Percentiles rank a stretch among this genome's conserved stretches.
Conservation (phyloP, 2,888 invertebrate species). For the Stramonita haemastoma region DNA sequence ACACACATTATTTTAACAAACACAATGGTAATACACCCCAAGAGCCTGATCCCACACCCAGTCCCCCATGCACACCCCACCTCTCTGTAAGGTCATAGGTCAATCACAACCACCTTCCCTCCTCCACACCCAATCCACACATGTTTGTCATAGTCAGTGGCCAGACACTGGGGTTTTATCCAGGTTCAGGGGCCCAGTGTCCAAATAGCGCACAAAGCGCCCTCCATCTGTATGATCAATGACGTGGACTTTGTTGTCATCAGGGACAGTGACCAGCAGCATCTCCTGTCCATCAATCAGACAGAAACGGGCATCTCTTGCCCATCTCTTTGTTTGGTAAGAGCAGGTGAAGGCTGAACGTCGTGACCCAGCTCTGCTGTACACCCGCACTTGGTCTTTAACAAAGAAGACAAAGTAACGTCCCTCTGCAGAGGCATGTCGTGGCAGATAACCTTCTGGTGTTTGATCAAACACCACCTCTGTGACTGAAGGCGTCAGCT, state of each 20-base stretch:
- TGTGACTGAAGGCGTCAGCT: background rate
- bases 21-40: background rate
- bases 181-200: background rate
- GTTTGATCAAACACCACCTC: background rate
- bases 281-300: background rate
- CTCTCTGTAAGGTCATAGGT: background rate
- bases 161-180: background rate
- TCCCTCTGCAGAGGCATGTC: background rate
- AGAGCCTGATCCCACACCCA: background rate
- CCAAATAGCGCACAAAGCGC: background rate
- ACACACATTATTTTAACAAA: background rate
- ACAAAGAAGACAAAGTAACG: background rate
- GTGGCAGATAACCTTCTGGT: background rate
- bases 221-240: slow-evolving; percentile 9
- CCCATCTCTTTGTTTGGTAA: background rate
- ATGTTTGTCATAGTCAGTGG: slow-evolving; percentile 18
- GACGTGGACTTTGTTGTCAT: background rate
- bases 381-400: background rate
- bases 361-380: background rate
- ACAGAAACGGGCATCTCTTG: background rate
- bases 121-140: slow-evolving; percentile 2
- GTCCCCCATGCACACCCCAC: background rate
- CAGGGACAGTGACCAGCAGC: background rate
- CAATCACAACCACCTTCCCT: slow-evolving; percentile 17
- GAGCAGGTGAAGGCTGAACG: background rate